Percentiles rank a stretch among this genome's conserved stretches.
phyloP scores from a whole-genome alignment of 1,140 invertebrate species.

The Melipona quadrifasciata region DNA sequence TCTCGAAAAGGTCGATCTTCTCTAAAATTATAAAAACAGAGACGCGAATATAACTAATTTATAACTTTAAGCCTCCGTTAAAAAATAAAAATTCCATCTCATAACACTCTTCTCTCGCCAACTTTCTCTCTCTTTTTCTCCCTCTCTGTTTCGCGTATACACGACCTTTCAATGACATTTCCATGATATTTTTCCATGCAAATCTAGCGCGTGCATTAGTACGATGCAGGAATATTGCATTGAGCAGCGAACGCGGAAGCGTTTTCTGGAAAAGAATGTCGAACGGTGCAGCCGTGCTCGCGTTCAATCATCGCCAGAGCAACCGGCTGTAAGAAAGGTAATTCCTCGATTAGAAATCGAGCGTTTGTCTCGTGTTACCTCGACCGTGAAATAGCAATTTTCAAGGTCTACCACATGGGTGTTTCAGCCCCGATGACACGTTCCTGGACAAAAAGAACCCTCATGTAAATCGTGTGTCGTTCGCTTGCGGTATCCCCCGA shows the following conservation, averaged over 20 bases:
- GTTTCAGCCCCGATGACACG: constrained; percentile 12
- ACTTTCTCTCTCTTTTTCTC: neutral
- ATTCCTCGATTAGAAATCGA: constrained; percentile 55
- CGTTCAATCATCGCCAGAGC: constrained; percentile 13
- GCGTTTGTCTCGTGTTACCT: constrained; percentile 51
- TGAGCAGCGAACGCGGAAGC: constrained; percentile 25
- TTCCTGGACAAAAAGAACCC: neutral
- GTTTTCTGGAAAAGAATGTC: neutral
- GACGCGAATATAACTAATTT: too few species aligned
- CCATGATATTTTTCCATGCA: constrained; percentile 12
- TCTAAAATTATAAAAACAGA: too few species aligned
- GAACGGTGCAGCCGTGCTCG: constrained; percentile 21
- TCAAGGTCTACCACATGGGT: constrained; percentile 42
- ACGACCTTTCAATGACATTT: constrained; percentile 27
- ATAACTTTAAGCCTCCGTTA: too few species aligned
- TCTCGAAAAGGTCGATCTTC: too few species aligned
- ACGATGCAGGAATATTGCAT: neutral
- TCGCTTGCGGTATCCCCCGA: constrained; percentile 20
- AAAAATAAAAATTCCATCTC: too few species aligned
- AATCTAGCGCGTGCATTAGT: neutral
- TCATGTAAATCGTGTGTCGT: constrained; percentile 4
- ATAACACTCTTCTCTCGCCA: too few species aligned
- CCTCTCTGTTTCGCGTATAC: too few species aligned
- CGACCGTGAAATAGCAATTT: constrained; percentile 42
- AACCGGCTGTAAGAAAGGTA: constrained; percentile 43